These are phyloP conservation scores for Tinamus major DNA, from an alignment of 2,797 vertebrate species.

Conservation along the genomic window DNA sequence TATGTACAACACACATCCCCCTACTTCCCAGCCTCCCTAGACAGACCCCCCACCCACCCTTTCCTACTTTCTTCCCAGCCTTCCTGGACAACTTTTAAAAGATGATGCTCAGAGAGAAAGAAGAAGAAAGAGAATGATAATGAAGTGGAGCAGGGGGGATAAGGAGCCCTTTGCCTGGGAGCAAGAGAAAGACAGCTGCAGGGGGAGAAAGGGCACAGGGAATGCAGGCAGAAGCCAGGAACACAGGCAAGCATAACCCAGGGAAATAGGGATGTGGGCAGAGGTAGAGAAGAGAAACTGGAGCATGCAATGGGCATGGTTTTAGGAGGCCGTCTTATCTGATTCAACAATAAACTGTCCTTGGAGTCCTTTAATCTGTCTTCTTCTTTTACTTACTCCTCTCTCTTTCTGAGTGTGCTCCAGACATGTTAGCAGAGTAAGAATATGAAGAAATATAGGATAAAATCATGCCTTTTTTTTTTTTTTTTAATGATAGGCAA, in stretches of 20 bases:
- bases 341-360: neutral
- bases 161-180: neutral
- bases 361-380: neutral
- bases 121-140: neutral
- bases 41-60: rapidly evolving
- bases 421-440: neutral
- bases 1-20: neutral
- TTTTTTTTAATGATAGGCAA: neutral
- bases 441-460: neutral
- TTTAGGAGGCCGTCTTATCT: neutral
- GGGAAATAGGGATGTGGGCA: neutral
- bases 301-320: rapidly evolving
- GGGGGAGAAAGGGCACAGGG: neutral
- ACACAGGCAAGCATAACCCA: neutral
- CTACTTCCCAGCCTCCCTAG: neutral
- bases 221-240: neutral
- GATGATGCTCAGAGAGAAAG: neutral
- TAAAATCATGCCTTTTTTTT: neutral
- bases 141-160: neutral
- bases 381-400: neutral
- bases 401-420: neutral
- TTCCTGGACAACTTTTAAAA: neutral
- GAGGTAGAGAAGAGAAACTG: neutral
- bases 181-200: neutral
- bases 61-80: neutral